Evolutionary conservation across 1,140 invertebrate genomes (phyloP).

Genomic region (Nilaparvata lugens): DNA sequence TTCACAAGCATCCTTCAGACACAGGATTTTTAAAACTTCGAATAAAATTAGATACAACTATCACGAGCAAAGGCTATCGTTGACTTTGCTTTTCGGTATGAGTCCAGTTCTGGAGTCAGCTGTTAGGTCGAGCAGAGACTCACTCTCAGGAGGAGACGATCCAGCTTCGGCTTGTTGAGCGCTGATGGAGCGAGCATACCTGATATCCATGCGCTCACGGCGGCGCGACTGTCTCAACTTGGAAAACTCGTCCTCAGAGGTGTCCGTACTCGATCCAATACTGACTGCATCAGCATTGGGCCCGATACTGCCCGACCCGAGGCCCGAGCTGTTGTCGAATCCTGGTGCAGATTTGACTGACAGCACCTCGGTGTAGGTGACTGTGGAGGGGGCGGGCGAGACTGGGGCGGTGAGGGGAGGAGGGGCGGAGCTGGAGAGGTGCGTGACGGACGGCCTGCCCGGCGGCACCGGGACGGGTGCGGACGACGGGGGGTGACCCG

Average conservation of each 20-base stretch:
- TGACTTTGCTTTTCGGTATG: neutral
- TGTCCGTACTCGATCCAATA: slow-evolving; percentile 17
- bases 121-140: slow-evolving; percentile 10
- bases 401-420: slow-evolving; percentile 16
- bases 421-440: slow-evolving; percentile 10
- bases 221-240: slow-evolving; percentile 21
- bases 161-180: slow-evolving; percentile 5
- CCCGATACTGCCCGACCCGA: slow-evolving; percentile 17
- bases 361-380: slow-evolving; percentile 18
- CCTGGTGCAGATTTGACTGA: slow-evolving; percentile 18
- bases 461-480: slow-evolving; percentile 3
- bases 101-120: slow-evolving; percentile 4
- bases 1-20: too few species aligned
- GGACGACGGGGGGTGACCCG: slow-evolving; percentile 11
- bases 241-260: slow-evolving; percentile 25
- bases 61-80: neutral
- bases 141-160: neutral
- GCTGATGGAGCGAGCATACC: slow-evolving; percentile 20
- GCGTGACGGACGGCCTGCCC: slow-evolving; percentile 5
- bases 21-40: too few species aligned
- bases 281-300: slow-evolving; percentile 12
- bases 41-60: neutral
- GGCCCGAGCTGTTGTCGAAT: slow-evolving; percentile 18
- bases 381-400: slow-evolving; percentile 18
- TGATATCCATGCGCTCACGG: slow-evolving; percentile 20